Evolutionary conservation across 2,888 invertebrate genomes (phyloP), one percentile per base, ranked within the genome.

Genomic region (Lydus trimaculatus): DNA sequence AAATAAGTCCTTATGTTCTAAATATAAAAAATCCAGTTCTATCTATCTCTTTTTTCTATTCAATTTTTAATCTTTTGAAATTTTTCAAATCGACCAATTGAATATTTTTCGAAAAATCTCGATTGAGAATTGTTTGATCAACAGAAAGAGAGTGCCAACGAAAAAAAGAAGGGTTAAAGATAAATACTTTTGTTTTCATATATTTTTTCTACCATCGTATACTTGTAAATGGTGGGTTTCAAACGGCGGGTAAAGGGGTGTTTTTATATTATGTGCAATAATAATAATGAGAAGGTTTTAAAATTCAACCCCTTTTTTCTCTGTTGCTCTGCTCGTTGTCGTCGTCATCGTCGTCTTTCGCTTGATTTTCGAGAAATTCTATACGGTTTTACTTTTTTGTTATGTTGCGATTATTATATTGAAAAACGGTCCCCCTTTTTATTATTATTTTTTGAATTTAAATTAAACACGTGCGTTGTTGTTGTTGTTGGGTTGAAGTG

Each of bases 11-110:
- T 70, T 61, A 66, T 65, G 69, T 69, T 48, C 64, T 70, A 70
- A 67, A 70, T 70, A 64, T 70, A 43, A 70, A 70, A n/a, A 70
- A 70, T 70, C 70, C 64, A 70, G 64, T 70, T 70, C 36, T 60
- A 15, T 60, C 23, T 58, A 2, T 31, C 9, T 31, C 31, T 31
- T 31, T 31, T 28, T 4, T 48, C 9, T 11, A 48, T 48, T 23
- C 20, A 43, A 48, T 17, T 23, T 48, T 23, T 23, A 48, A 48
- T 48, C 48, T 43, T 43, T 43, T 43, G 15, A n/a, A 43, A 7
- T 43, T 43, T 43, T 15, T 36, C 36, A 43, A 17, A 43, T 43
- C 43, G 43, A 5, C 39, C 39, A 43, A 43, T 36, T 36, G 4
- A 13, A 2, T 15, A 36, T 15, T 36, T 15, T 11, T 2, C 13